Conservation (phyloP, 2,888 invertebrate genomes). For the Andrena praecox region DNA sequence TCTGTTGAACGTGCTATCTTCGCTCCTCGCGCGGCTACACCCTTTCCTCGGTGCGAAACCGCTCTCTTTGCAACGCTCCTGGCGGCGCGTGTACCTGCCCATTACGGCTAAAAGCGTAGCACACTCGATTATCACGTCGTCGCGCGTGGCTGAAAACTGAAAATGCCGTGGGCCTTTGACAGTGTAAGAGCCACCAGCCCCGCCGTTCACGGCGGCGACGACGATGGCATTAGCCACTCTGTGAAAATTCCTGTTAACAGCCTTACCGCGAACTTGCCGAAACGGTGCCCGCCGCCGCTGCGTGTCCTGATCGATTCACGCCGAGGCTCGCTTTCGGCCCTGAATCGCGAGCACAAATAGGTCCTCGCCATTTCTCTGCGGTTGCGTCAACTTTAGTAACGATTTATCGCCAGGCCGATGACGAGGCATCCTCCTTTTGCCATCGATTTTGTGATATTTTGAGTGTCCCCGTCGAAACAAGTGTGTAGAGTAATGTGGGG, state of each 20-base stretch:
- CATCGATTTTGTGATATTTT: background rate
- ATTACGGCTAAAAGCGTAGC: constrained; percentile 84
- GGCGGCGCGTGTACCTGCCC: constrained; percentile 83
- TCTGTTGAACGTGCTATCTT: constrained; percentile 38
- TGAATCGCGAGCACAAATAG: background rate
- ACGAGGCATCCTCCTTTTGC: background rate
- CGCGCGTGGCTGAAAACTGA: constrained; percentile 81
- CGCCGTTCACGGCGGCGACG: constrained; percentile 39
- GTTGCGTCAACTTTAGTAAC: constrained; percentile 10
- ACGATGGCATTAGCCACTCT: constrained; percentile 53
- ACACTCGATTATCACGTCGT: constrained; percentile 84
- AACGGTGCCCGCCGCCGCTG: background rate
- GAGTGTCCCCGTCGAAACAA: background rate
- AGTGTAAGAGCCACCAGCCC: constrained; percentile 57
- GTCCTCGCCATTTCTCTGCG: constrained; percentile 1
- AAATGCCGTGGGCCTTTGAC: constrained; percentile 76
- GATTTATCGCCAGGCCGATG: constrained; percentile 6
- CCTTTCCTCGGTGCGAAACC: constrained; percentile 38
- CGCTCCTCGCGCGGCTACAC: constrained; percentile 28
- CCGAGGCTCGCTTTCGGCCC: constrained; percentile 1
- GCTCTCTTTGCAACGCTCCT: constrained; percentile 66
- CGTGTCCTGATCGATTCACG: constrained; percentile 41
- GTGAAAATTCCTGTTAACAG: constrained; percentile 63
- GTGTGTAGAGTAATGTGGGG: too few relatives aligned
- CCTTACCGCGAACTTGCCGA: constrained; percentile 56